Percentiles rank a stretch among this genome's conserved stretches.
phyloP scores from a whole-genome alignment of 2,113 vertebrate species.

The Astatoreochromis straeleni region DNA sequence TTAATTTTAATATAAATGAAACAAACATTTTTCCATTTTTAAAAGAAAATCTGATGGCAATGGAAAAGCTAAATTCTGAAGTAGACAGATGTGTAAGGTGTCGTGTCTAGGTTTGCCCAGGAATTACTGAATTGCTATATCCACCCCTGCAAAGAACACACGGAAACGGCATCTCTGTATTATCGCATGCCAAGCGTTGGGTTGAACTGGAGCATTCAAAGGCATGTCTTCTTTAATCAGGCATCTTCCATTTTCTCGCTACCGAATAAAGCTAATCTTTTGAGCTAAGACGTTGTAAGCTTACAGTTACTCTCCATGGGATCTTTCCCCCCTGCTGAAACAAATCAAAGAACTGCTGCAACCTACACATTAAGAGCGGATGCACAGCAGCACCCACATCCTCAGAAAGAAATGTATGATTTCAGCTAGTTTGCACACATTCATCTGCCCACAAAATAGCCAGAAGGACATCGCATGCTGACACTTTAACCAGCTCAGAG shows the following conservation, averaged over 20 bases:
- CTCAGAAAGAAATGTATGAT: conserved; percentile 8
- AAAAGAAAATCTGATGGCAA: background rate
- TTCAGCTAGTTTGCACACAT: background rate
- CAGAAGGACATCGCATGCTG: background rate
- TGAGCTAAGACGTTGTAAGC: background rate
- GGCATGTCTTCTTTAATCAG: background rate
- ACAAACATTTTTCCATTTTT: background rate
- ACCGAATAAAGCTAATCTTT: background rate
- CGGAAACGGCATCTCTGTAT: background rate
- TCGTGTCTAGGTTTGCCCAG: background rate
- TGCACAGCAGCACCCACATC: background rate
- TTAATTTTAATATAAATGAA: background rate
- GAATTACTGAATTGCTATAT: background rate
- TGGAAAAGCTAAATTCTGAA: background rate
- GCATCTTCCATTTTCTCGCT: background rate
- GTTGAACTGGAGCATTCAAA: background rate
- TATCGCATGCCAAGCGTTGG: background rate
- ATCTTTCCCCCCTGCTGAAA: background rate
- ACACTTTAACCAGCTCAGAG: background rate
- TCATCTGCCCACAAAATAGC: background rate
- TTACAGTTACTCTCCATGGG: background rate
- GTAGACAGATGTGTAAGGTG: background rate
- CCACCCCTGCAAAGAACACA: background rate
- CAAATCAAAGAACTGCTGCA: conserved; percentile 17
- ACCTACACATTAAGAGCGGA: background rate